Percentiles rank a stretch among this genome's conserved stretches.
Evolutionary conservation across 53 echinoderm and acorn worm genomes (phyloP).

Genomic region (Actinopyga echinites): DNA sequence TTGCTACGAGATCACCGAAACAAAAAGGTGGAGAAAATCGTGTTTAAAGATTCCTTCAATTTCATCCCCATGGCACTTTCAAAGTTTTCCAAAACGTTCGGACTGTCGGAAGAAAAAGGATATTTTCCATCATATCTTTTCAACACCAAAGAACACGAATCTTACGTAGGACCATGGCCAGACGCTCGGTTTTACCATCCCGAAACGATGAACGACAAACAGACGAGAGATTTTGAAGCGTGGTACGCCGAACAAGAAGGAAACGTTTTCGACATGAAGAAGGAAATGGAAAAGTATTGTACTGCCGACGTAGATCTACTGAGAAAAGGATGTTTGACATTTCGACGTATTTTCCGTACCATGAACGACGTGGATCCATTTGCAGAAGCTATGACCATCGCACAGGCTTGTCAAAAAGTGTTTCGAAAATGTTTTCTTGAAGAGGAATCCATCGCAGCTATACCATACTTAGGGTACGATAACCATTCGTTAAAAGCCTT

Average conservation of each 20-base stretch:
- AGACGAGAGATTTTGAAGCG: neutral
- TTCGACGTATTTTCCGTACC: slow-evolving; percentile 9
- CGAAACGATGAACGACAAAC: slow-evolving; percentile 8
- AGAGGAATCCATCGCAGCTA: slow-evolving; percentile 38
- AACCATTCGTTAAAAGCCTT: slow-evolving; percentile 20
- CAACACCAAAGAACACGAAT: slow-evolving; percentile 24
- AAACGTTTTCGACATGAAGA: slow-evolving; percentile 36
- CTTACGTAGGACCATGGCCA: neutral
- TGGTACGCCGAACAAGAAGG: slow-evolving; percentile 18
- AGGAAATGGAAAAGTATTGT: slow-evolving; percentile 51
- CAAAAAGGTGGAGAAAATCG: neutral
- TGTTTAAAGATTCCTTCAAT: slow-evolving; percentile 60
- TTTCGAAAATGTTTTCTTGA: slow-evolving; percentile 51
- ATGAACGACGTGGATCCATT: slow-evolving; percentile 25
- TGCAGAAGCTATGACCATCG: slow-evolving; percentile 25
- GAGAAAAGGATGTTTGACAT: slow-evolving; percentile 25
- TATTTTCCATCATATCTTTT: slow-evolving; percentile 46
- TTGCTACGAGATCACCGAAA: neutral
- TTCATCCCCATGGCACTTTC: slow-evolving; percentile 65
- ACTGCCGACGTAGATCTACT: slow-evolving; percentile 56
- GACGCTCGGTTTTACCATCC: slow-evolving; percentile 26
- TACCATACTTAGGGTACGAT: neutral
- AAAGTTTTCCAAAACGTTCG: slow-evolving; percentile 41
- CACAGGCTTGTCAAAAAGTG: slow-evolving; percentile 61
- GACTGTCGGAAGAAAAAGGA: slow-evolving; percentile 37